Evolutionary conservation across 2,888 invertebrate species (phyloP), one percentile per base, ranked within the genome.

Genomic region (Craniophora ligustri): DNA sequence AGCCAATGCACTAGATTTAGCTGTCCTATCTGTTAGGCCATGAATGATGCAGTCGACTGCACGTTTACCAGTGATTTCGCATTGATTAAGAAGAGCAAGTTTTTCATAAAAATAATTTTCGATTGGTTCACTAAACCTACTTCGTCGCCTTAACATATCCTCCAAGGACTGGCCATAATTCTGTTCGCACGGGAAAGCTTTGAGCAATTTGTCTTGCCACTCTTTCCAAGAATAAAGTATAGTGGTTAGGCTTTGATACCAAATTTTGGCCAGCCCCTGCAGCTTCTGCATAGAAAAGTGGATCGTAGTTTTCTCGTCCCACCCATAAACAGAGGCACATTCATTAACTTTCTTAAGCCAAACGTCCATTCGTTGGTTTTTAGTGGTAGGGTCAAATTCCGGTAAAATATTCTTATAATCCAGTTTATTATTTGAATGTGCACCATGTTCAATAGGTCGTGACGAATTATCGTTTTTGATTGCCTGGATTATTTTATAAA

Each of bases 141-240:
- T 67, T 50, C 45, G 57, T 1, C 61, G 48, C 10, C n/a, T n/a
- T n/a, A n/a, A 16, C 75, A 76, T 74, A 6, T 71, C 68, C 10
- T 63, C 64, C 18, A 76, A 34, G 15, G 61, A 16, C n/a, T 67
- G 67, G 5, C 69, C 72, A 47, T 72, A 75, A 54, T 75, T 75
- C 16, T 71, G 61, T 7, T 69, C 71, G n/a, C 14, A 49, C 1
- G 76, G 75, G 41, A 78, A 78, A 1, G 74, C 75, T 0, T 16
- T 41, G 0, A 21, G 2, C 1, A 78, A n/a, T 18, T 74, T 76
- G 2, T 36, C 34, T 39, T 75, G 74, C 76, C 78, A 78, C 26
- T 78, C 69, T 0, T n/a, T 2, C 76, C 79, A 78, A 0, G 48
- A 46, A 28, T 57, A 75, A 1, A 72, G 8, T 4, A 73, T 61